Evolutionary conservation across 2,113 vertebrate species (phyloP).

Genomic region (Gambusia holbrooki): DNA sequence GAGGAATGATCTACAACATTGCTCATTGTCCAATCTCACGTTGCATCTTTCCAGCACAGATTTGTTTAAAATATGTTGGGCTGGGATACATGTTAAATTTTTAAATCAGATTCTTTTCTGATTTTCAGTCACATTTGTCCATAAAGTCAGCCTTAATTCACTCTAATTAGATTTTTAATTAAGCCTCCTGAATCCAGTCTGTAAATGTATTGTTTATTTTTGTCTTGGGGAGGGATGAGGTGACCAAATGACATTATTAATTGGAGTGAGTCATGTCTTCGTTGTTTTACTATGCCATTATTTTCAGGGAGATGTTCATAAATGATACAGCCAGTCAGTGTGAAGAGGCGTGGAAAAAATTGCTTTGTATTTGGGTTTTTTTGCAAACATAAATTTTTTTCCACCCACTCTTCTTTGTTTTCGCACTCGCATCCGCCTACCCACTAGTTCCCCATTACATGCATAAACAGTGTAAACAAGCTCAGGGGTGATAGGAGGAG

Average conservation of each 20-base stretch:
- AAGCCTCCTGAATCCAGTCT: not conserved
- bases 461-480: slow-evolving; percentile 26
- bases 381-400: slow-evolving; percentile 36
- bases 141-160: too few species aligned
- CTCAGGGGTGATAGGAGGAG: slow-evolving; percentile 33
- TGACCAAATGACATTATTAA: slow-evolving; percentile 21
- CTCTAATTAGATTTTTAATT: slow-evolving; percentile 4
- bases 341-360: slow-evolving; percentile 52
- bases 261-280: not conserved
- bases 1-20: not conserved
- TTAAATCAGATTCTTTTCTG: too few species aligned
- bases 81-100: too few species aligned
- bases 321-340: slow-evolving; percentile 40
- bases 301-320: slow-evolving; percentile 10
- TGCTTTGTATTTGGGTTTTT: slow-evolving; percentile 33
- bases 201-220: slow-evolving; percentile 3
- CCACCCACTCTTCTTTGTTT: slow-evolving; percentile 11
- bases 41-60: too few species aligned
- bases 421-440: slow-evolving; percentile 37
- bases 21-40: too few species aligned
- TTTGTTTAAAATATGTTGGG: too few species aligned
- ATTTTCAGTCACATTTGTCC: too few species aligned
- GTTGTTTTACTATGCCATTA: not conserved
- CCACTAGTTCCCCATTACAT: not conserved
- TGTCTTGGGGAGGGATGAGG: not conserved